Base-by-base conservation (phyloP, 2,113 vertebrate species). In the Chionis minor region DNA sequence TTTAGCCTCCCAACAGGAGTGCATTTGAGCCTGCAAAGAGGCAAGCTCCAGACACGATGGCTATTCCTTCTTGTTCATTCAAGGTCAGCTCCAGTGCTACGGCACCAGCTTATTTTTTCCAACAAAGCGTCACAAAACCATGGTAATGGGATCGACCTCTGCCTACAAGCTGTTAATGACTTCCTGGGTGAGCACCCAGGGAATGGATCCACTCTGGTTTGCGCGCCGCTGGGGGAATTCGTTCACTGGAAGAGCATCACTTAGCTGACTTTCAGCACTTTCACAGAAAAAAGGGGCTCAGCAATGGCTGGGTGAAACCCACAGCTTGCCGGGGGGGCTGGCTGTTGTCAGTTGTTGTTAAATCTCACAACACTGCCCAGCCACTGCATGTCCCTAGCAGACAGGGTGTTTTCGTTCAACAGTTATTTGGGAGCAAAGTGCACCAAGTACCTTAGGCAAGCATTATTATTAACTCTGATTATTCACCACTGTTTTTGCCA, bases 131-230 rank as follows among this genome's bases (percentile, higher is more conserved):
- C 93, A 94, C 78, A 92, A 94, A 96, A 80, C 71, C 59, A 61
- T 70, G 79, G 75, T 86, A 94, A 93, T 93, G 88, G 96, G 82
- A 88, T 96, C 10, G 82, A 95, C 95, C 90, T 94, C 85, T 95
- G 96, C 85, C 95, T 90, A 67, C 74, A 51, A 95, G 88, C 88
- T 90, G 88, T 79, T 95, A 92, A 94, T 88, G 96, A 92, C 90
- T 96, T 93, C 94, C 90, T 96, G 94, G 89, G 94, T 90, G 92
- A 96, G 92, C 82, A 96, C 30, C 71, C 90, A 78, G 86, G 85
- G 90, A 95, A 94, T 77, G 72, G 85, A 92, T 90, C 85, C 52
- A 47, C 75, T 90, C 79, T 10, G 62, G 51, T 51, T 79, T 23
- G 9, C 8, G 3, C 0, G 77, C 88, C 6, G 1, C 90, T 66